Base-by-base conservation (phyloP, 2,113 vertebrate genomes). In the Amphilophus citrinellus region DNA sequence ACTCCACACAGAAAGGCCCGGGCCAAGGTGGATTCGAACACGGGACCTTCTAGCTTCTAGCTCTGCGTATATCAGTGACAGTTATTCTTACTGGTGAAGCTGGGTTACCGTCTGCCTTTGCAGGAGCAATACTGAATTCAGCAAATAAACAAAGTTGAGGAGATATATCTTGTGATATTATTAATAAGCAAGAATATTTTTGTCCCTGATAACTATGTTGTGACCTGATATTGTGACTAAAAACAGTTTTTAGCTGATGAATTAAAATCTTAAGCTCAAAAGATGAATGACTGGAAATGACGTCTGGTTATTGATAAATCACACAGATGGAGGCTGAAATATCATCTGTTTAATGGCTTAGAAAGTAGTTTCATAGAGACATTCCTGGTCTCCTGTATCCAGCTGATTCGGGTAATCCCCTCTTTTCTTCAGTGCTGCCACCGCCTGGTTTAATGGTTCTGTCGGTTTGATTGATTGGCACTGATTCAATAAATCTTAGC, bases 401-500 rank as follows among this genome's bases (percentile, higher is more conserved):
- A 3, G 42, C 42, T 44, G 11, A 44, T 44, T 14, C 13, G 3
- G 42, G 42, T 44, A 13, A 14, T 14, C 10, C 42, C 42, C 11
- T 10, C 39, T 27, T n/a, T n/a, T 58, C 42, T 47, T 50, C 42
- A 20, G 5, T 7, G 24, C 22, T 1, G 5, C 42, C 22, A 18
- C 14, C 63, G 5, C 39, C 39, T 2, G 3, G 0, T 50, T 50
- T 68, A 68, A 68, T 50, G 42, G 11, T 3, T 71, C 39, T 18
- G 6, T 50, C 42, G 7, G 0, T 30, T 44, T 27, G 22, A 30
- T 50, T 0, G 22, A 50, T 68, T 1, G 22, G 15, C 42, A 30
- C 27, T 6, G 3, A 68, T 18, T 50, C 3, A 7, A 24, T 50
- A 50, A 71, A 71, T 71, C 24, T 71, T 15, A 18, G 66, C 44